These are phyloP conservation scores for Lates calcarifer DNA, from an alignment of 2,113 vertebrate genomes.

Conservation along the genomic window DNA sequence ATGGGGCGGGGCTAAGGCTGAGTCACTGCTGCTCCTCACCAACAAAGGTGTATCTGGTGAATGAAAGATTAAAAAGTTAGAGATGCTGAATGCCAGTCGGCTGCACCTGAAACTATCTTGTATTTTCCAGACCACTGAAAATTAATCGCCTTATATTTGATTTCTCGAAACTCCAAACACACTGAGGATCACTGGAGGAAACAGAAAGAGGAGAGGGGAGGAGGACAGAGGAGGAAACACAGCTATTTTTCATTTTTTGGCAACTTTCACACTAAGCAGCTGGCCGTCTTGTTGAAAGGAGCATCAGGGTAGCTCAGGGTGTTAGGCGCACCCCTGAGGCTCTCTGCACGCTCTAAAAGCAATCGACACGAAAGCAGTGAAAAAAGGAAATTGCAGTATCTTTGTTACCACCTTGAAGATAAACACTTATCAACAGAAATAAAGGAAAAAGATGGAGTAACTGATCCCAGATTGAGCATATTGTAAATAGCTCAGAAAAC, in stretches of 20 bases:
- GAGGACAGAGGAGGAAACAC: neutral
- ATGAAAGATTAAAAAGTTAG: neutral
- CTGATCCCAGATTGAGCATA: neutral
- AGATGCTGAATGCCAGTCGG: neutral
- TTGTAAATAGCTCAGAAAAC: neutral
- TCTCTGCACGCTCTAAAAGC: neutral
- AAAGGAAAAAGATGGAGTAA: neutral
- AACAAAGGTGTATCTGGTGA: conserved; percentile 70
- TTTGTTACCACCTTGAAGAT: conserved; percentile 14
- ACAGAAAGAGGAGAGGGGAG: neutral
- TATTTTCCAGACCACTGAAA: no score
- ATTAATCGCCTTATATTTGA: neutral
- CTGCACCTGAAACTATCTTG: no score
- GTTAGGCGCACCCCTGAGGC: conserved; percentile 9
- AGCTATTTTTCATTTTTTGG: conserved; percentile 3
- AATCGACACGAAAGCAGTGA: neutral
- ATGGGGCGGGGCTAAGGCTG: conserved; percentile 41
- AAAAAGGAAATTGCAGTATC: neutral
- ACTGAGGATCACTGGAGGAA: neutral
- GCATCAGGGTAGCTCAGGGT: conserved; percentile 18
- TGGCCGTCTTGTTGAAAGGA: conserved; percentile 15
- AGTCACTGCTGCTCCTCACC: conserved; percentile 81
- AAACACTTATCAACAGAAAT: neutral
- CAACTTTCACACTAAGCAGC: conserved; percentile 12
- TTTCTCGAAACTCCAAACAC: neutral